Base-by-base conservation (phyloP, 2,888 invertebrate species). In the Agonum fuliginosum region DNA sequence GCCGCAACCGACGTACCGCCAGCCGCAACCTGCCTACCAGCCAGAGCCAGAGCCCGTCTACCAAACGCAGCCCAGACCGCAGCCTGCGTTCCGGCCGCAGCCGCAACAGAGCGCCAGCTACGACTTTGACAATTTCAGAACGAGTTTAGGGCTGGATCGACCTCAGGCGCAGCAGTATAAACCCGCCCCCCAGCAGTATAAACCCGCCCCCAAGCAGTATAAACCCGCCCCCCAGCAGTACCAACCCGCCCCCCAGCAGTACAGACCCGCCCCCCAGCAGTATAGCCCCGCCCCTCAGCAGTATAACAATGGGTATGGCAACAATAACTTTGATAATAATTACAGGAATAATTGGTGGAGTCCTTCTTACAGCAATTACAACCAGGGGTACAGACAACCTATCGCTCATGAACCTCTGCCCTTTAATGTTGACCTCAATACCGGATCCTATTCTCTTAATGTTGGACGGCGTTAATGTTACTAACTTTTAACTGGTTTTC, bases 21-120 rank as follows among this genome's bases (percentile, higher is more conserved):
- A 78, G 78, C 81, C 80, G 8, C 78, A 80, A 65, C 84, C 84
- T 37, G 81, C 82, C 43, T 82, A 82, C 22, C 79, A 80, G 75
- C 84, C 83, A 10, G 80, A 43, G 24, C 62, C 80, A 80, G 80
- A 22, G 10, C 62, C 80, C 80, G 82, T 81, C 76, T 62, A 27
- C 30, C 83, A n/a, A n/a, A n/a, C n/a, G n/a, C n/a, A 83, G 65
- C 84, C 86, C 46, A 1, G 84, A 54, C 88, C 88, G 79, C 82
- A 83, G 74, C 85, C 84, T 30, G 81, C 81, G 24, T 85, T 82
- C 78, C 82, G 83, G 62, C 85, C 86, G 37, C 82, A 82, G 51
- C 81, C 83, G 0, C 87, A 88, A 27, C 87, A 88, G 34, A 86
- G 84, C 80, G 88, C 89, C 10, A 83, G 82, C 27, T 79, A 78